A percentile compares a stretch with the other conserved stretches of the same genome.
Evolutionary conservation across 2,888 invertebrate genomes (phyloP).

Genomic region (Thymelicus sylvestris): DNA sequence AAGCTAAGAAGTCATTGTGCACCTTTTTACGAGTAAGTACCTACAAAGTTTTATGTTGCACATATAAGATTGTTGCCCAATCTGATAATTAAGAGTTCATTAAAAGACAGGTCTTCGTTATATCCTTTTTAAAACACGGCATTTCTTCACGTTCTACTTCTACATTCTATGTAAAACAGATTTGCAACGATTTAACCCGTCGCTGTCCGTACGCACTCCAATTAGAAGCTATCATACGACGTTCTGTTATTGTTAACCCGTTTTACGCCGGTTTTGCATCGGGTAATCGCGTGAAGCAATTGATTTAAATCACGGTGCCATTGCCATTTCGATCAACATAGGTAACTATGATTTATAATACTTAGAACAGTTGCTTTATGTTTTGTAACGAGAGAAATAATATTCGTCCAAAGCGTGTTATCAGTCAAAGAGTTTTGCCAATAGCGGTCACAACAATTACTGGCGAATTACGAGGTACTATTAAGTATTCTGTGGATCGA

Average conservation of each 20-base stretch:
- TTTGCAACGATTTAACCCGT: slow-evolving; percentile 16
- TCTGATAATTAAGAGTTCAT: too few relatives aligned
- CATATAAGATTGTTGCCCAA: too few relatives aligned
- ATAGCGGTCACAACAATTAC: too few relatives aligned
- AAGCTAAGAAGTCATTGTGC: too few relatives aligned
- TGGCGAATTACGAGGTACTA: too few relatives aligned
- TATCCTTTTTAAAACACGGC: background rate
- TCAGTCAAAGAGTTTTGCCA: too few relatives aligned
- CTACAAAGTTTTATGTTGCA: too few relatives aligned
- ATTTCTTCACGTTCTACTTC: background rate
- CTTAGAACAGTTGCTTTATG: background rate
- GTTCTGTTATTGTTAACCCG: slow-evolving; percentile 14
- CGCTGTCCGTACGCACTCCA: background rate
- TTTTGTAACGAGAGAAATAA: background rate
- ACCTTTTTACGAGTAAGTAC: too few relatives aligned
- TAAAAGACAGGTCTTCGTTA: too few relatives aligned
- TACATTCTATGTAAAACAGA: background rate
- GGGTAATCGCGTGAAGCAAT: background rate
- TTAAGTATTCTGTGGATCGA: too few relatives aligned
- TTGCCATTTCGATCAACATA: background rate
- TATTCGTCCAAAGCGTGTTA: background rate
- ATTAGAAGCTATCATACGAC: slow-evolving; percentile 1
- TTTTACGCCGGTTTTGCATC: slow-evolving; percentile 8
- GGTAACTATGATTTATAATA: background rate
- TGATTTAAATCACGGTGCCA: slow-evolving; percentile 4